A percentile compares a stretch with the other conserved stretches of the same genome.
Conservation (phyloP, 2,888 invertebrate species). For the Carabus problematicus region DNA sequence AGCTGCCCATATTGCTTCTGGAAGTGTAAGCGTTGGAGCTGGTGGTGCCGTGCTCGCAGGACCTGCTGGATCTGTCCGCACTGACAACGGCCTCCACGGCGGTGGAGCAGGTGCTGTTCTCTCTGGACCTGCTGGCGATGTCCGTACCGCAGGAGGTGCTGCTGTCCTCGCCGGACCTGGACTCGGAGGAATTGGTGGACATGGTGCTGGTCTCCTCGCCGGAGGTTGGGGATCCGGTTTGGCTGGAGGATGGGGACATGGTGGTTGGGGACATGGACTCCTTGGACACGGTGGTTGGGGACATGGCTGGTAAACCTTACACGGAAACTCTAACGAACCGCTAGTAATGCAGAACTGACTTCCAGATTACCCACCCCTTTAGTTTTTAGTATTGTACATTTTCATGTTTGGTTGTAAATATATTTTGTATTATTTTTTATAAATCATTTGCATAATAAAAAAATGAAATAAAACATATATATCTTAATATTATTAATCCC, state of each 20-base stretch:
- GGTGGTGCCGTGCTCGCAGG: conserved; percentile 35
- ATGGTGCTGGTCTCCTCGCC: conserved; percentile 49
- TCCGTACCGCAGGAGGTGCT: conserved; percentile 49
- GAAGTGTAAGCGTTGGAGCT: conserved; percentile 25
- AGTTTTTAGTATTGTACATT: conserved; percentile 25
- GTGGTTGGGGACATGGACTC: conserved; percentile 21
- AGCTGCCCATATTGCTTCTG: conserved; percentile 29
- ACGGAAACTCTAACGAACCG: conserved; percentile 14
- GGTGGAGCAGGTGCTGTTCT: conserved; percentile 36
- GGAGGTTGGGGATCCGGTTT: conserved; percentile 23
- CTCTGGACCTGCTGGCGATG: conserved; percentile 51
- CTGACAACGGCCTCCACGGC: conserved; percentile 44
- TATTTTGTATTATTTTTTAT: conserved; percentile 12
- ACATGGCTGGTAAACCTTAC: conserved; percentile 34
- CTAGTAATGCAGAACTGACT: conserved; percentile 28
- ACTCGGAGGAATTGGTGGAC: conserved; percentile 41
- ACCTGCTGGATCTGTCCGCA: conserved; percentile 34
- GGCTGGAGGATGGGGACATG: conserved; percentile 19
- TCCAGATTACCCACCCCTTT: conserved; percentile 30
- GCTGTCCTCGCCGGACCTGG: conserved; percentile 34
- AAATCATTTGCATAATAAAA: conserved; percentile 4
- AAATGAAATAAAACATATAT: no score
- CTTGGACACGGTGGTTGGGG: conserved; percentile 34
- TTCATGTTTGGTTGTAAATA: conserved; percentile 38
- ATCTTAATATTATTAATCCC: no score